phyloP scores from a whole-genome alignment of 1,140 invertebrate species.

The Formica selysi region DNA sequence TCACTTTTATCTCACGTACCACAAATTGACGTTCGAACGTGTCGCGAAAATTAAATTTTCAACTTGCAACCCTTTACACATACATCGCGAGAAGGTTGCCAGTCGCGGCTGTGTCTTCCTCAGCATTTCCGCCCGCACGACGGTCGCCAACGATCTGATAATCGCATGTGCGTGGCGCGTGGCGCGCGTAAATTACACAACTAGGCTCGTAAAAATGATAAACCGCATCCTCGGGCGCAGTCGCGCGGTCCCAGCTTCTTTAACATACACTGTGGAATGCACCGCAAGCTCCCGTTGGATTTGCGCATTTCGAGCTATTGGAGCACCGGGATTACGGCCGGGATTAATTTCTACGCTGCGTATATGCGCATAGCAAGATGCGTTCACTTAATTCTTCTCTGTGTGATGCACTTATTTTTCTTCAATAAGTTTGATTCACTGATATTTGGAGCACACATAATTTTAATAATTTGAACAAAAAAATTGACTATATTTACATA shows the following conservation, averaged over 20 bases:
- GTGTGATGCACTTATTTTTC: no score
- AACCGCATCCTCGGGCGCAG: conserved; percentile 42
- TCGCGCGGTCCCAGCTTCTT: conserved; percentile 3
- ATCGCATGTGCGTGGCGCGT: conserved; percentile 46
- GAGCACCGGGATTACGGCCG: neutral
- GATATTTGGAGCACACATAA: no score
- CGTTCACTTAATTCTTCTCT: no score
- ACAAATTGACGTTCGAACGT: neutral
- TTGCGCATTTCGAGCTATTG: neutral
- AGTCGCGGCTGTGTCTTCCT: neutral
- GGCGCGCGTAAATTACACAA: conserved; percentile 57
- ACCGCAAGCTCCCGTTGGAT: conserved; percentile 28
- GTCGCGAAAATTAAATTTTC: neutral
- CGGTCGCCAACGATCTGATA: conserved; percentile 54
- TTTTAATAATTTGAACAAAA: no score
- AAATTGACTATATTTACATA: no score
- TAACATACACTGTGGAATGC: neutral
- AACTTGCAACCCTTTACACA: neutral
- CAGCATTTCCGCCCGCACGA: conserved; percentile 4
- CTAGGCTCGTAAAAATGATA: conserved; percentile 62
- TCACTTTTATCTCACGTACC: conserved; percentile 5
- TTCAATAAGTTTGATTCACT: no score
- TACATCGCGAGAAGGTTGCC: neutral
- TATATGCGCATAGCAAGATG: neutral
- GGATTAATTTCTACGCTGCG: neutral